Conservation (phyloP, 2,113 vertebrate genomes). For the Myxocyprinus asiaticus region DNA sequence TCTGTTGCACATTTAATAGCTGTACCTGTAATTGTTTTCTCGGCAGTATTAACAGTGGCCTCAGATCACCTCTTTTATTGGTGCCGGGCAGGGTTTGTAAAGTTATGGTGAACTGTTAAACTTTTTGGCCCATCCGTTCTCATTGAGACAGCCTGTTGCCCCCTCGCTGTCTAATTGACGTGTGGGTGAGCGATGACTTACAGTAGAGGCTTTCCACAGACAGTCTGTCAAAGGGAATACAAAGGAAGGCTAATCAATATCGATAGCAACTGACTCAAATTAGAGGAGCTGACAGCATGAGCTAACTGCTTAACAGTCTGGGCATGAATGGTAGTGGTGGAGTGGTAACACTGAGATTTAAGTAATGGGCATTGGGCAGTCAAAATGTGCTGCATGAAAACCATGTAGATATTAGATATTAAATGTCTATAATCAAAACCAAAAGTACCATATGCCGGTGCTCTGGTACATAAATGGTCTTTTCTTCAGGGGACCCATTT, state of each 20-base stretch:
- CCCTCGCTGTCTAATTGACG: constrained; percentile 68
- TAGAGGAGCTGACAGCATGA: constrained; percentile 51
- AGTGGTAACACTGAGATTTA: constrained; percentile 61
- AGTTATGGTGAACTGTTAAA: constrained; percentile 51
- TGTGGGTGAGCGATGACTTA: constrained; percentile 70
- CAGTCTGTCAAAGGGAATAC: constrained; percentile 67
- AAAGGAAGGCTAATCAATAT: constrained; percentile 70
- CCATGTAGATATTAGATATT: constrained; percentile 66
- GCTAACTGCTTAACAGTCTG: constrained; percentile 66
- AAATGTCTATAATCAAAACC: constrained; percentile 68
- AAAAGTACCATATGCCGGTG: constrained; percentile 60
- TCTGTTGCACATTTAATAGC: background rate
- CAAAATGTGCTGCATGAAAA: constrained; percentile 63
- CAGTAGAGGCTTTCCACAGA: constrained; percentile 62
- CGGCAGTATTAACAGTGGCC: background rate
- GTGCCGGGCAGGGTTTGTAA: background rate
- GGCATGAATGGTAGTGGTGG: constrained; percentile 45
- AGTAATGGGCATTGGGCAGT: constrained; percentile 63
- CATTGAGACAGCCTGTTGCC: constrained; percentile 65
- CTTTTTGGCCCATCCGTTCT: constrained; percentile 62
- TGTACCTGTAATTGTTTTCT: background rate
- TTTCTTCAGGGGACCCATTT: constrained; percentile 53
- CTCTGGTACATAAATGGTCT: constrained; percentile 57
- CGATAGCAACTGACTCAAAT: constrained; percentile 68
- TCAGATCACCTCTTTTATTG: constrained; percentile 5